phyloP scores from a whole-genome alignment of 2,113 vertebrate genomes.

The Vulpes ferrilata region DNA sequence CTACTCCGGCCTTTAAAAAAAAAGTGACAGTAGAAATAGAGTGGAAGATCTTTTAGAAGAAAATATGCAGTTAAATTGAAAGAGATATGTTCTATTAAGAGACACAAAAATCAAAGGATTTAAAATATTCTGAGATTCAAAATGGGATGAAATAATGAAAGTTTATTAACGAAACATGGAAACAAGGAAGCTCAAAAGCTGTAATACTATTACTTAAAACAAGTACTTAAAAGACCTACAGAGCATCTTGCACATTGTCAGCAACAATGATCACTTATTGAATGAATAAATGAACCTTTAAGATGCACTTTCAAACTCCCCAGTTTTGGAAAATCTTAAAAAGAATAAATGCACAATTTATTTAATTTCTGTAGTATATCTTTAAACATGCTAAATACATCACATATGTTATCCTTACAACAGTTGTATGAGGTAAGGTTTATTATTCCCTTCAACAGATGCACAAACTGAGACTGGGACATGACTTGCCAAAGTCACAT shows the following conservation, averaged over 20 bases:
- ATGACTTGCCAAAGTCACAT: neutral
- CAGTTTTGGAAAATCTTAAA: neutral
- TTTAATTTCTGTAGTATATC: neutral
- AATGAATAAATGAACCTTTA: neutral
- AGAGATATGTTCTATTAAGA: neutral
- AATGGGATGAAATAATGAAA: neutral
- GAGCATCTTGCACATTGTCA: neutral
- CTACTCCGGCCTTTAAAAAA: neutral
- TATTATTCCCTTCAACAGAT: neutral
- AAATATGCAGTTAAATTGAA: neutral
- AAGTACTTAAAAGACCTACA: neutral
- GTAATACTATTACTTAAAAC: neutral
- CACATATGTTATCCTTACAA: neutral
- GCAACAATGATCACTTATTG: neutral
- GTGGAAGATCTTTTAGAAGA: neutral
- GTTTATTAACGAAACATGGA: slow-evolving; percentile 23
- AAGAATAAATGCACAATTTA: neutral
- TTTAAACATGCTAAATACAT: neutral
- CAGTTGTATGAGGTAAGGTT: neutral
- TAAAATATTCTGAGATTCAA: slow-evolving; percentile 6
- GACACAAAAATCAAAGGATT: neutral
- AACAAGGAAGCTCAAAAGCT: neutral
- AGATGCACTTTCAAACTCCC: neutral
- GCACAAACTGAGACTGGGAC: neutral
- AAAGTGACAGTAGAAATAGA: neutral